These are phyloP conservation scores for Potamarius usumacintae DNA, from an alignment of 2,113 vertebrate species.

Conservation along the genomic window DNA sequence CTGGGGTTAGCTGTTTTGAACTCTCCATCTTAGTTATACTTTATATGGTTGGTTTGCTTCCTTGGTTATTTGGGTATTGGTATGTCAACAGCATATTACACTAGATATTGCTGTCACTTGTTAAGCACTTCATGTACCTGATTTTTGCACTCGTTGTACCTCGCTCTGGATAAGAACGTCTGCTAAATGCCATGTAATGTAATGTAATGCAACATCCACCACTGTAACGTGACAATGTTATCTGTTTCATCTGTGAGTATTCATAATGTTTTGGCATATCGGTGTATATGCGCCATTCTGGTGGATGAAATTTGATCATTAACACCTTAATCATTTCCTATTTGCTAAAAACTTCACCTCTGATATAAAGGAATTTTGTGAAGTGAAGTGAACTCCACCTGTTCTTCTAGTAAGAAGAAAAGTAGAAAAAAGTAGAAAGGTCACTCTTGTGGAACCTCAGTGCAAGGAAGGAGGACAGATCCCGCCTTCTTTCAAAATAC, in stretches of 20 bases:
- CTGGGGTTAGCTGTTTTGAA: too few species aligned
- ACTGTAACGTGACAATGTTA: too few species aligned
- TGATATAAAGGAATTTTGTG: neutral
- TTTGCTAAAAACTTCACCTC: neutral
- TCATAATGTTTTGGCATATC: neutral
- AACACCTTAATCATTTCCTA: neutral
- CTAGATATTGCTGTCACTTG: too few species aligned
- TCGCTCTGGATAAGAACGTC: too few species aligned
- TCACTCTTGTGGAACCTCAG: constrained; percentile 2
- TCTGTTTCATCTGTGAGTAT: neutral
- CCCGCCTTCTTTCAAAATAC: neutral
- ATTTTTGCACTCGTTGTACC: too few species aligned
- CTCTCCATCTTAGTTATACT: too few species aligned
- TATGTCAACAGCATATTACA: too few species aligned
- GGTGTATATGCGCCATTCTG: neutral
- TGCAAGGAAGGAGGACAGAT: neutral
- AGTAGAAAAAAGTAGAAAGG: neutral
- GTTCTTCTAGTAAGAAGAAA: neutral
- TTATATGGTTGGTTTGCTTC: too few species aligned
- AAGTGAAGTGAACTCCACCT: neutral
- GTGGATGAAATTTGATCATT: neutral
- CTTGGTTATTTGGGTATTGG: too few species aligned
- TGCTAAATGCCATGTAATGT: too few species aligned
- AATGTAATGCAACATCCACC: neutral
- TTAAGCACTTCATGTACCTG: too few species aligned